These are phyloP conservation scores for Taphrorychus bicolor DNA, from an alignment of 2,888 invertebrate species.

Conservation along the genomic window DNA sequence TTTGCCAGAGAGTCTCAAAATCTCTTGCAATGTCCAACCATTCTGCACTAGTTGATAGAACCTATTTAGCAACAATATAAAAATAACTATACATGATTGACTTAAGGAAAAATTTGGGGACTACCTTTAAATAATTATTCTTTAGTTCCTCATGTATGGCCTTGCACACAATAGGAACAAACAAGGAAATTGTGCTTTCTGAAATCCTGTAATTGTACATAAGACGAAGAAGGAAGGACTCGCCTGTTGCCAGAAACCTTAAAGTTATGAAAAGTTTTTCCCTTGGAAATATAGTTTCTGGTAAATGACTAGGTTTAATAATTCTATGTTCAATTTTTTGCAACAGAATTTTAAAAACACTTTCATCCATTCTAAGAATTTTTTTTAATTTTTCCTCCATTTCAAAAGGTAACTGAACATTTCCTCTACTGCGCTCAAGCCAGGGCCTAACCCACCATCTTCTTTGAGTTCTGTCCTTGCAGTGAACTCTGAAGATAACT, in stretches of 20 bases:
- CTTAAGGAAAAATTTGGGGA: neutral
- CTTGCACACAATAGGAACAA: too few species aligned
- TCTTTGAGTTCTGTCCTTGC: too few species aligned
- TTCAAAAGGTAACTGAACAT: neutral
- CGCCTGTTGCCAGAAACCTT: slow-evolving; percentile 36
- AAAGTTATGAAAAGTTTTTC: slow-evolving; percentile 29
- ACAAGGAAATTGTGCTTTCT: slow-evolving; percentile 10
- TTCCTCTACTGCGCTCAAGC: neutral
- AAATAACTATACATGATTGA: neutral
- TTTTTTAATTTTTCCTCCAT: slow-evolving; percentile 16
- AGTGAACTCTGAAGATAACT: too few species aligned
- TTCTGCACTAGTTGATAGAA: slow-evolving; percentile 29
- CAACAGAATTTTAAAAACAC: slow-evolving; percentile 19
- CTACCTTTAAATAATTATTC: slow-evolving; percentile 28
- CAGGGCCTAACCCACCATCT: neutral
- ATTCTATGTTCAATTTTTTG: slow-evolving; percentile 28
- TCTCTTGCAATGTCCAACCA: slow-evolving; percentile 37
- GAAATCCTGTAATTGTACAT: slow-evolving; percentile 28
- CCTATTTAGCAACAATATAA: neutral
- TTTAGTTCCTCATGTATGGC: slow-evolving; percentile 14
- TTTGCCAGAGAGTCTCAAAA: slow-evolving; percentile 43
- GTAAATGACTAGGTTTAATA: slow-evolving; percentile 4
- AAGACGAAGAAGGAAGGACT: slow-evolving; percentile 25
- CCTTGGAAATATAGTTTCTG: slow-evolving; percentile 18
- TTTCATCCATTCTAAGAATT: slow-evolving; percentile 28